Base-by-base conservation (phyloP, 2,797 vertebrate genomes). In the Stomatorhinus walkeri region DNA sequence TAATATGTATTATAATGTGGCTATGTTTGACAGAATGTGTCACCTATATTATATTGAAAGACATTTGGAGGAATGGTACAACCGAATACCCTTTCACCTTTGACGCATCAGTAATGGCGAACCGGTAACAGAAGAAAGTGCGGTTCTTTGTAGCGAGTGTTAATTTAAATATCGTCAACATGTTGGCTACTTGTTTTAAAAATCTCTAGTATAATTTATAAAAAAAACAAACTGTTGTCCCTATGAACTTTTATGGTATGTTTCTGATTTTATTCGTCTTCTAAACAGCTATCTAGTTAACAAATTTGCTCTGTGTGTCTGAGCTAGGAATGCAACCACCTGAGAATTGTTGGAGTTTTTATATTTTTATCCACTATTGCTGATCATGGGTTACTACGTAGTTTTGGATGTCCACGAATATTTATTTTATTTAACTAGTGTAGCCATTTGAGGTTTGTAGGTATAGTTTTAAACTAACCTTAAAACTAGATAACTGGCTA, bases 81-180 rank as follows among this genome's bases (percentile, higher is more conserved):
- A 2, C 48, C 94, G 32, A 0, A 16, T 91, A 24, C 88, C 92
- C 94, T 93, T 92, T 94, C 40, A 93, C 93, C 87, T 90, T 9
- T 89, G 92, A 92, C 16, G 92, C 84, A 91, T 92, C 90, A 91
- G 92, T 90, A 93, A 94, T 95, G 93, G 91, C 93, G 56, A 89
- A 84, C 68, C 8, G 89, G 89, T 56, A 46, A 4, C 12, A 85
- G 51, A 3, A 14, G 90, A 9, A 89, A 91, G 90, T 93, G 92
- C 72, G 85, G 4, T 88, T 52, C 14, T 40, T 89, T 83, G 64
- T 54, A 36, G 76, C 61, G 22, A 86, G 87, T 88, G 91, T 88
- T 92, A 84, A 86, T 79, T 86, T 61, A 91, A 89, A 92, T 92
- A 92, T 92, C 92, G 92, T 90, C 87, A 87, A 64, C 10, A 24